Conservation (phyloP, 2,888 invertebrate genomes). For the Gortyna flavago region DNA sequence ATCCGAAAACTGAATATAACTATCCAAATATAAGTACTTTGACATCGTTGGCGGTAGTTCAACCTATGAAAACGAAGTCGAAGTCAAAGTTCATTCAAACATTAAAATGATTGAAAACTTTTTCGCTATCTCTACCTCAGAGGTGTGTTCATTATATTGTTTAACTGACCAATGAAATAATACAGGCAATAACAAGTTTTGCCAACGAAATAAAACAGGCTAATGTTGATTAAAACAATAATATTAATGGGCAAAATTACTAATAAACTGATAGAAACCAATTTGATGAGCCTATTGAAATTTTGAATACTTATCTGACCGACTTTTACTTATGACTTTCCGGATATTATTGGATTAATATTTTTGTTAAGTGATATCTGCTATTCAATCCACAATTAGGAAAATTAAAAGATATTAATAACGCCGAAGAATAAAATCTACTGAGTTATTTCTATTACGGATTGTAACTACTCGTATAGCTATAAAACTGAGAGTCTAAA, state of each 20-base stretch:
- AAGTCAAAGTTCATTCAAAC: background rate
- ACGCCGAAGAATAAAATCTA: background rate
- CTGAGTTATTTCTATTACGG: background rate
- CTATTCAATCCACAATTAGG: background rate
- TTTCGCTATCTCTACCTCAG: constrained; percentile 23
- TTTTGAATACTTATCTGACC: background rate
- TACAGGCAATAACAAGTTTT: background rate
- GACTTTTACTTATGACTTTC: constrained; percentile 21
- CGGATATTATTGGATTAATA: background rate
- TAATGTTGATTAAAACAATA: constrained; percentile 1
- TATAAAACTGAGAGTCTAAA: background rate
- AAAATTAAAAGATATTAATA: background rate
- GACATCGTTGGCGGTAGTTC: background rate
- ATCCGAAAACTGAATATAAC: background rate
- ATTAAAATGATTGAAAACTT: background rate
- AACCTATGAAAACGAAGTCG: background rate
- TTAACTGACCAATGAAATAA: constrained; percentile 27
- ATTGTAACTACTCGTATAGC: background rate
- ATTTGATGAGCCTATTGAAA: constrained; percentile 7
- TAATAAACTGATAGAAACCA: background rate
- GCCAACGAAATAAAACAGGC: background rate
- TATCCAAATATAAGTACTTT: background rate
- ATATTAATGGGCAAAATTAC: background rate
- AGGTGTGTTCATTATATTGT: constrained; percentile 21
- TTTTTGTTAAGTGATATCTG: background rate